These are phyloP conservation scores for Pheosia tremula DNA, from an alignment of 2,888 invertebrate species.

Conservation along the genomic window DNA sequence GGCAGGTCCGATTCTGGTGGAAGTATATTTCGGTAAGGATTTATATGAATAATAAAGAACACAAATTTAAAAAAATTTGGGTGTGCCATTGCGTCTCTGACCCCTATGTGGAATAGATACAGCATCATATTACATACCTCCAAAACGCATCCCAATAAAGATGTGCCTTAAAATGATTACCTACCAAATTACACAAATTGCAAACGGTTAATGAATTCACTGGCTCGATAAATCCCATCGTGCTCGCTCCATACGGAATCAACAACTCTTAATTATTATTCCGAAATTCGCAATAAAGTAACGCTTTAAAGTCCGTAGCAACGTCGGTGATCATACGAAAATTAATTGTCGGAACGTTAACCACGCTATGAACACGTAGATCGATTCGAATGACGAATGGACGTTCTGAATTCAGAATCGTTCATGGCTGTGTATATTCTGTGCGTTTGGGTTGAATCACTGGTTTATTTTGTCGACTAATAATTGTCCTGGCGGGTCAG, in stretches of 20 bases:
- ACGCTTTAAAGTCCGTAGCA: slow-evolving; percentile 32
- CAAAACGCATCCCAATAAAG: background rate
- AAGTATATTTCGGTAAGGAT: no score
- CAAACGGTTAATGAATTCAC: slow-evolving; percentile 1
- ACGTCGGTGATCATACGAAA: slow-evolving; percentile 45
- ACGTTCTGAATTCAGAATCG: background rate
- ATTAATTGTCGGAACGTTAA: slow-evolving; percentile 48
- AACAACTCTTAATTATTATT: slow-evolving; percentile 10
- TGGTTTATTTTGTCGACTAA: no score
- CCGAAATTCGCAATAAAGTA: slow-evolving; percentile 20
- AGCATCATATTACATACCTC: no score
- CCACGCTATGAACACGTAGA: slow-evolving; percentile 40
- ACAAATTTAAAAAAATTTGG: no score
- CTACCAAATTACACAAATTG: background rate
- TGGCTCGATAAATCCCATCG: slow-evolving; percentile 31
- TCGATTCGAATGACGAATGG: slow-evolving; percentile 41
- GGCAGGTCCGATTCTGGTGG: no score
- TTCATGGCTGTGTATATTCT: background rate
- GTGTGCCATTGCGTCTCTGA: no score
- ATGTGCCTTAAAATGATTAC: background rate
- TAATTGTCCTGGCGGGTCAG: no score
- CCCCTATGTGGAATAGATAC: no score
- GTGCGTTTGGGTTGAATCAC: no score
- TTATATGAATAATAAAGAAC: no score
- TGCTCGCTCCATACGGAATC: slow-evolving; percentile 15